Conservation (phyloP, 2,113 vertebrate species). For the Lathamus discolor region DNA sequence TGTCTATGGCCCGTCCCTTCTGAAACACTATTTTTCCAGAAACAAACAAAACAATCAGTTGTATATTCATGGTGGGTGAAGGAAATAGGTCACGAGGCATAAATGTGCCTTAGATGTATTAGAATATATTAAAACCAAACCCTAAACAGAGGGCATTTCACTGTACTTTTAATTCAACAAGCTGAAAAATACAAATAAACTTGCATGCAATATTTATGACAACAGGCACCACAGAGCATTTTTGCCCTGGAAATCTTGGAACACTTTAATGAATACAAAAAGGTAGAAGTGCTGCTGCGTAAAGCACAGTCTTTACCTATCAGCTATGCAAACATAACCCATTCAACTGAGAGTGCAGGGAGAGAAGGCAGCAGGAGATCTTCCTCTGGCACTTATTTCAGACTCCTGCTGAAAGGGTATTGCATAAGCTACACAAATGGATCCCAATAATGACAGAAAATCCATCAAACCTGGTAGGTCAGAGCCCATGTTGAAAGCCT, state of each 20-base stretch:
- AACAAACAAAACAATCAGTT: slow-evolving; percentile 23
- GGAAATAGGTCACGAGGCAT: not conserved
- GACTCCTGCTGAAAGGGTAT: not conserved
- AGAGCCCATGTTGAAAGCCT: not conserved
- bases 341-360: not conserved
- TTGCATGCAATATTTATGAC: not conserved
- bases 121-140: not conserved
- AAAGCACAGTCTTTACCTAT: not conserved
- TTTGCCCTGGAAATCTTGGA: not conserved
- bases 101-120: accelerated
- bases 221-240: not conserved
- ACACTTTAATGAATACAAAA: not conserved
- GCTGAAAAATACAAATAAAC: not conserved
- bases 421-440: not conserved
- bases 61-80: not conserved
- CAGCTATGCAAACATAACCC: not conserved
- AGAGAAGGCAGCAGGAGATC: not conserved
- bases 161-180: not conserved
- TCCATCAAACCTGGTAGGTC: not conserved
- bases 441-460: not conserved
- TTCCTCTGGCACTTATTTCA: not conserved
- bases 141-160: not conserved
- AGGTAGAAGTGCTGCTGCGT: not conserved
- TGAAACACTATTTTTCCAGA: slow-evolving; percentile 80
- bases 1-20: slow-evolving; percentile 91